These are phyloP conservation scores for Drosophila neotestacea DNA, from an alignment of 2,888 invertebrate species.

Conservation along the genomic window DNA sequence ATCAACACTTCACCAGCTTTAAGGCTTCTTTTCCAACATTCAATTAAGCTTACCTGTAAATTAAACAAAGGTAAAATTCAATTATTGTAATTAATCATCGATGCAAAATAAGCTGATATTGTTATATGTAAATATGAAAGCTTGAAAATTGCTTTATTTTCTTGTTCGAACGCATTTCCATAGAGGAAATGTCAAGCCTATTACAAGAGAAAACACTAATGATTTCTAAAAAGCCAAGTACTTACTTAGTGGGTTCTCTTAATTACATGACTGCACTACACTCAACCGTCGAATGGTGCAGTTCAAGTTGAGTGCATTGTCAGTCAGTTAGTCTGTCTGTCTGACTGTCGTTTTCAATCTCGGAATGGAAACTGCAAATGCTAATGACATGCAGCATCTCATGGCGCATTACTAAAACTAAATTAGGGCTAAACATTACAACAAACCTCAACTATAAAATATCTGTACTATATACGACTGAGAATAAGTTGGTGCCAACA, in stretches of 20 bases:
- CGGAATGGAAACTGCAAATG: slow-evolving; percentile 30
- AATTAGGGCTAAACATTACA: neutral
- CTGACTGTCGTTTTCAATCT: slow-evolving; percentile 12
- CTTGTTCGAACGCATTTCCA: neutral
- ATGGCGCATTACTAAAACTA: slow-evolving; percentile 18
- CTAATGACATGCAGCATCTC: slow-evolving; percentile 34
- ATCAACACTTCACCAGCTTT: neutral
- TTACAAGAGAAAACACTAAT: neutral
- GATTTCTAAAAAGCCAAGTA: neutral
- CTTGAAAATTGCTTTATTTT: neutral
- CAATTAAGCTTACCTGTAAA: slow-evolving; percentile 33
- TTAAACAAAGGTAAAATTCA: slow-evolving; percentile 6
- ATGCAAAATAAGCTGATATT: slow-evolving; percentile 18
- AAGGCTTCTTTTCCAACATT: neutral
- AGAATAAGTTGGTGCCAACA: neutral
- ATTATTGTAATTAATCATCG: slow-evolving; percentile 1
- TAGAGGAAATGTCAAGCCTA: neutral
- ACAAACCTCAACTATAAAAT: slow-evolving; percentile 3
- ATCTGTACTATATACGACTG: neutral
- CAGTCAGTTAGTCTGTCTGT: slow-evolving; percentile 1
- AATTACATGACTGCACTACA: slow-evolving; percentile 17
- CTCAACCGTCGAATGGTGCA: slow-evolving; percentile 14
- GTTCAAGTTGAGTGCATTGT: slow-evolving; percentile 7
- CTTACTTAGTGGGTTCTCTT: slow-evolving; percentile 12
- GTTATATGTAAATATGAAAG: neutral